A percentile compares a stretch with the other conserved stretches of the same genome.
These are phyloP conservation scores for Plusia festucae DNA, from an alignment of 2,888 invertebrate species.

Conservation along the genomic window DNA sequence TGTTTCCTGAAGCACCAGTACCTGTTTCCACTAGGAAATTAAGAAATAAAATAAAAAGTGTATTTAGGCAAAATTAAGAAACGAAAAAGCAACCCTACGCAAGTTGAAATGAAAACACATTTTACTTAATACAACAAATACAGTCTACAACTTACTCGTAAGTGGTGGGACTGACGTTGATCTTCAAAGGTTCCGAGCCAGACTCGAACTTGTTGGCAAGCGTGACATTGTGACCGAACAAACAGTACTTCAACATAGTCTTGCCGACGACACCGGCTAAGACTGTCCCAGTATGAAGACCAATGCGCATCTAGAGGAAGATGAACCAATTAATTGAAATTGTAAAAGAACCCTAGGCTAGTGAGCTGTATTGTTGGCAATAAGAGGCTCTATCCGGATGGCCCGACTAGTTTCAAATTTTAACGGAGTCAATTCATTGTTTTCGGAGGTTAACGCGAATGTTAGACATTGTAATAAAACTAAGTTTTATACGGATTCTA, in stretches of 20 bases:
- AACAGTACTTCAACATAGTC: conserved; percentile 97
- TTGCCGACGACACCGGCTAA: conserved; percentile 98
- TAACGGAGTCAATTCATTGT: too few species aligned
- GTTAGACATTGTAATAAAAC: too few species aligned
- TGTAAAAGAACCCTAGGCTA: neutral
- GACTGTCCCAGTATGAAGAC: conserved; percentile 97
- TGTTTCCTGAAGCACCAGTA: too few species aligned
- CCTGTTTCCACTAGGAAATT: too few species aligned
- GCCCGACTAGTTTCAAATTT: too few species aligned
- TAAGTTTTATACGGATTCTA: too few species aligned
- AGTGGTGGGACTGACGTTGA: conserved; percentile 98
- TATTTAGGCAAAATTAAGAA: too few species aligned
- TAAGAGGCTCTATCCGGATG: too few species aligned
- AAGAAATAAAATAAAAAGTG: too few species aligned
- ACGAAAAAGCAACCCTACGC: neutral
- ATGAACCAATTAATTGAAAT: conserved; percentile 6
- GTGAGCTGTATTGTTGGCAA: too few species aligned
- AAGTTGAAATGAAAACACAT: neutral
- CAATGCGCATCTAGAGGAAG: conserved; percentile 95
- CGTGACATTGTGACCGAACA: conserved; percentile 98
- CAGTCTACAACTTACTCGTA: conserved; percentile 92
- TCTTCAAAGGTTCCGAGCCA: conserved; percentile 96
- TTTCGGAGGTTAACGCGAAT: too few species aligned
- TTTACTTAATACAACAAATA: neutral
- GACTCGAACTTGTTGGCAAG: conserved; percentile 99